phyloP scores from a whole-genome alignment of 2,888 invertebrate species.

The Caprella mutica region DNA sequence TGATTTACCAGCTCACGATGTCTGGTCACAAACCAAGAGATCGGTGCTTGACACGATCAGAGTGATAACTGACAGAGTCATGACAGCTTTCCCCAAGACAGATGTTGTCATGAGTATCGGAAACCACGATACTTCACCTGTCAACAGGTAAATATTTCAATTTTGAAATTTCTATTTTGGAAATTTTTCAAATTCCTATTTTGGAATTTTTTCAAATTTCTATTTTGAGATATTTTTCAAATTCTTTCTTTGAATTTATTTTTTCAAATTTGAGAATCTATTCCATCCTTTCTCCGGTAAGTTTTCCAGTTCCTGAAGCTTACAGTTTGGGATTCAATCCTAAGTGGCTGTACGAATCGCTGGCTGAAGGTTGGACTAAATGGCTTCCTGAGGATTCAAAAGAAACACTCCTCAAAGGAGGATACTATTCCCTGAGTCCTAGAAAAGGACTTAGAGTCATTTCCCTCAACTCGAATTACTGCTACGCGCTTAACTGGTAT shows the following conservation, averaged over 20 bases:
- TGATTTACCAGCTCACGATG: constrained; percentile 46
- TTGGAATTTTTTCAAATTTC: constrained; percentile 19
- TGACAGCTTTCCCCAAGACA: constrained; percentile 40
- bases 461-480: constrained; percentile 46
- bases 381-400: constrained; percentile 16
- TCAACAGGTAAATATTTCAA: constrained; percentile 43
- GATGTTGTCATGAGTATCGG: constrained; percentile 45
- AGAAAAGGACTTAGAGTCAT: constrained; percentile 43
- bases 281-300: too few relatives aligned
- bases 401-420: constrained; percentile 12
- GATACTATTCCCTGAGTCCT: constrained; percentile 43
- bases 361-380: constrained; percentile 12
- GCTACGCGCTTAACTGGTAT: constrained; percentile 43
- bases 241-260: constrained; percentile 22
- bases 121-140: constrained; percentile 48
- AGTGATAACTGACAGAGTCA: constrained; percentile 29
- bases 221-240: constrained; percentile 11
- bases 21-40: constrained; percentile 43
- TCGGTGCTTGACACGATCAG: constrained; percentile 35
- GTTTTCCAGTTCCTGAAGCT: constrained; percentile 20
- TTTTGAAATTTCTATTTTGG: background rate
- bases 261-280: too few relatives aligned
- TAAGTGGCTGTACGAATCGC: constrained; percentile 18
- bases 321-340: constrained; percentile 18
- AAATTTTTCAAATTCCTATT: constrained; percentile 19